Percentiles rank a stretch among this genome's conserved stretches.
These are phyloP conservation scores for Dysdera silvatica DNA, from an alignment of 1,140 invertebrate genomes.

Conservation along the genomic window DNA sequence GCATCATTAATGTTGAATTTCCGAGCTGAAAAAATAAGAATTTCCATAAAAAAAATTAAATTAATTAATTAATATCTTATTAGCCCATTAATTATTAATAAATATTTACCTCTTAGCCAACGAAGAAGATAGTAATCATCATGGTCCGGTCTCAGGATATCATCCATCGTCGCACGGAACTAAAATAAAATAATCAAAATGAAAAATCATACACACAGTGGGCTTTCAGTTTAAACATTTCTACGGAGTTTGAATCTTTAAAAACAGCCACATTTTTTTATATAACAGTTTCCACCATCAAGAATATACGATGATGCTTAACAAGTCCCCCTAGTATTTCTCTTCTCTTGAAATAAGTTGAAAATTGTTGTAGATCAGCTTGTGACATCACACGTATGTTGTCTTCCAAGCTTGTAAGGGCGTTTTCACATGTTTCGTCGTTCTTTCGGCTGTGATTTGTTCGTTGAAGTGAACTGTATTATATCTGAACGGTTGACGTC, in stretches of 20 bases:
- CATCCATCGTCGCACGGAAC: slow-evolving; percentile 25
- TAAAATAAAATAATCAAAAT: background rate
- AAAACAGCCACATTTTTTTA: background rate
- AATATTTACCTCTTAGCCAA: slow-evolving; percentile 65
- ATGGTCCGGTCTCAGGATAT: slow-evolving; percentile 46
- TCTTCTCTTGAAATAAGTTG: too few relatives aligned
- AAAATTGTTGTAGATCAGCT: too few relatives aligned
- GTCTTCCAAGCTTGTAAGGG: too few relatives aligned
- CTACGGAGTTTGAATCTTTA: background rate
- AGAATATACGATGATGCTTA: background rate
- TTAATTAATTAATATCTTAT: background rate
- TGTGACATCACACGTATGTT: too few relatives aligned
- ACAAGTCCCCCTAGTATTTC: background rate
- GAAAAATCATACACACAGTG: background rate
- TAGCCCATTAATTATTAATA: slow-evolving; percentile 10
- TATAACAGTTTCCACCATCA: background rate
- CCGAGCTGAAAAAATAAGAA: slow-evolving; percentile 54
- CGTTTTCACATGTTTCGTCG: too few relatives aligned
- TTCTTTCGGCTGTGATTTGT: background rate
- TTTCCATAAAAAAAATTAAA: background rate
- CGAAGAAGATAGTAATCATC: slow-evolving; percentile 69
- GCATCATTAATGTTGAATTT: slow-evolving; percentile 70
- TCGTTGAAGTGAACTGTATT: too few relatives aligned
- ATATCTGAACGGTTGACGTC: too few relatives aligned
- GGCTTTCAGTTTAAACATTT: background rate